phyloP scores from a whole-genome alignment of 2,797 vertebrate genomes.

The Enteromius paludinosus region DNA sequence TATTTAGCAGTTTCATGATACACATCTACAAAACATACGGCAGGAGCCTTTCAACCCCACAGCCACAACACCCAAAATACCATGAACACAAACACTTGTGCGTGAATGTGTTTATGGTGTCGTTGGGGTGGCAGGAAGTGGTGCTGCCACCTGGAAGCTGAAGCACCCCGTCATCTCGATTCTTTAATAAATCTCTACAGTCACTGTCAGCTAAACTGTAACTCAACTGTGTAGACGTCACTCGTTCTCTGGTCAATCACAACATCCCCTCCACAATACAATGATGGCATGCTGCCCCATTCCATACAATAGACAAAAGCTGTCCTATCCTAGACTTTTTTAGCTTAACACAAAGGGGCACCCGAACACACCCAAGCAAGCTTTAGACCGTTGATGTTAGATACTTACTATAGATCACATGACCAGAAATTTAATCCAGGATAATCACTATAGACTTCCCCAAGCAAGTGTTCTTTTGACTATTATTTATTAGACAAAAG shows the following conservation, averaged over 20 bases:
- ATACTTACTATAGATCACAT: conserved; percentile 18
- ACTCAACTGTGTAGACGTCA: background rate
- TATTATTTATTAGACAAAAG: background rate
- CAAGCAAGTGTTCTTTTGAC: background rate
- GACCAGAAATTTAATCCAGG: conserved; percentile 25
- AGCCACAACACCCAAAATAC: background rate
- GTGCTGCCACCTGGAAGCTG: background rate
- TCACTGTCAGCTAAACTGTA: background rate
- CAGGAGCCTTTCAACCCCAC: background rate
- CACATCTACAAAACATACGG: background rate
- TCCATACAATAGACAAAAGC: conserved; percentile 36
- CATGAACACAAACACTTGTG: background rate
- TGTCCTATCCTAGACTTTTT: conserved; percentile 27
- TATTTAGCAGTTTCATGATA: background rate
- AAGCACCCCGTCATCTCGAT: background rate
- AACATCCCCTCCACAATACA: conserved; percentile 15
- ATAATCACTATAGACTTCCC: conserved; percentile 24
- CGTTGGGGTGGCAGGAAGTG: background rate
- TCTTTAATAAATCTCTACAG: conserved; percentile 7
- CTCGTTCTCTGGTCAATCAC: conserved; percentile 1
- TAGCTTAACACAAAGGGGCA: conserved; percentile 28
- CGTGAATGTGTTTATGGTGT: background rate
- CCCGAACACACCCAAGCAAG: conserved; percentile 27
- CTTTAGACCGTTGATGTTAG: conserved; percentile 12
- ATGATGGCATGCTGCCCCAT: conserved; percentile 16